Percentiles rank a stretch among this genome's conserved stretches.
Evolutionary conservation across 2,888 invertebrate genomes (phyloP).

Genomic region (Cyclophora punctaria): DNA sequence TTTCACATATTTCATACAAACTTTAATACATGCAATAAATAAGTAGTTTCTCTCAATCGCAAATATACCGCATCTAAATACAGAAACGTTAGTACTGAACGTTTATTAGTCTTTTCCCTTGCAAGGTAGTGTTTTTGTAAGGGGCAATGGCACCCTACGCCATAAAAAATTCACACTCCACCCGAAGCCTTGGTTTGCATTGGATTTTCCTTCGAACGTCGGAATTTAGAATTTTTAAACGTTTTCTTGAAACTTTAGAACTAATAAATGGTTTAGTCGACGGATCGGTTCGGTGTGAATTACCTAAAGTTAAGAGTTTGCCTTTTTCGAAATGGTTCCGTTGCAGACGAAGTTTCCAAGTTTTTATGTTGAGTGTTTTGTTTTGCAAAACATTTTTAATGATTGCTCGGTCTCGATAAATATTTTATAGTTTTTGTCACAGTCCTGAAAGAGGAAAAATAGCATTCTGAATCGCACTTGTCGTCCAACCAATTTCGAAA

Average conservation of each 20-base stretch:
- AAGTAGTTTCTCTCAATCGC: no score
- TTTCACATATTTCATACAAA: no score
- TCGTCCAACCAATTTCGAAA: no score
- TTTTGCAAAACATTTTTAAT: constrained; percentile 7
- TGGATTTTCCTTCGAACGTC: constrained; percentile 41
- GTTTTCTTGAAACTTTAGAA: constrained; percentile 10
- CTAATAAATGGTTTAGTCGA: constrained; percentile 8
- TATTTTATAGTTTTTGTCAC: no score
- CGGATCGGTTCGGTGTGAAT: constrained; percentile 16
- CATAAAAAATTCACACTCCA: constrained; percentile 66
- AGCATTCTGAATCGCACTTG: no score
- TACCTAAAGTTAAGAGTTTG: constrained; percentile 7
- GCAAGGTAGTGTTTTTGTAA: constrained; percentile 60
- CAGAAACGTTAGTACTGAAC: constrained; percentile 23
- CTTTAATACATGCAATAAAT: no score
- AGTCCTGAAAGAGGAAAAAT: no score
- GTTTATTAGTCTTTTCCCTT: constrained; percentile 63
- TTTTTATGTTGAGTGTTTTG: constrained; percentile 4
- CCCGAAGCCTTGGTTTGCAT: constrained; percentile 41
- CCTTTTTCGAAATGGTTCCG: constrained; percentile 2
- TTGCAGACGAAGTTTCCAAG: not conserved
- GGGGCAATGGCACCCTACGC: constrained; percentile 44
- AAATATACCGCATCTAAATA: no score
- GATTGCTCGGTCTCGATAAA: no score
- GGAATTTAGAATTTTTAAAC: constrained; percentile 41